A percentile compares a stretch with the other conserved stretches of the same genome.
phyloP scores from a whole-genome alignment of 2,797 vertebrate genomes.

The Hoplostethus mediterraneus region DNA sequence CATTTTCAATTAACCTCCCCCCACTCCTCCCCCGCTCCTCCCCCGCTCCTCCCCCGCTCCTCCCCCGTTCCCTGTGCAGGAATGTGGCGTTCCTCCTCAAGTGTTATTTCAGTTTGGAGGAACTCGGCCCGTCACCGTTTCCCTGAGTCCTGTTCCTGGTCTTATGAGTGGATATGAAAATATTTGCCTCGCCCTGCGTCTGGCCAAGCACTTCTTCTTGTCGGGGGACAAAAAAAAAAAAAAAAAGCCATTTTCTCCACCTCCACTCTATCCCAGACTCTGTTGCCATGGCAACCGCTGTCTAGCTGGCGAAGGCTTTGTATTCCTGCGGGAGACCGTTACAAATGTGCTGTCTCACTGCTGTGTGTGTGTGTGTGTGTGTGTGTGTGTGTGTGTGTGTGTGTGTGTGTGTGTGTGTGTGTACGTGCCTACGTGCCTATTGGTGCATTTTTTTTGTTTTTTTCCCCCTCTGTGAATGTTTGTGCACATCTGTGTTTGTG shows the following conservation, averaged over 20 bases:
- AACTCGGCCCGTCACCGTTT: conserved; percentile 4
- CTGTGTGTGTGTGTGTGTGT: conserved; percentile 29
- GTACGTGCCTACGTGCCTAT: background rate
- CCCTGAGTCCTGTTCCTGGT: background rate
- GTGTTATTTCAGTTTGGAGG: conserved; percentile 23
- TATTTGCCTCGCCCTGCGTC: conserved; percentile 42
- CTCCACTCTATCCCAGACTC: conserved; percentile 33
- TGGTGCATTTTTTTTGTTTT: background rate
- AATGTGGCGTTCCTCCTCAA: conserved; percentile 34
- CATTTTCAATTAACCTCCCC: background rate
- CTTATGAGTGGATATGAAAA: conserved; percentile 44
- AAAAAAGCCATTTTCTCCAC: conserved; percentile 54
- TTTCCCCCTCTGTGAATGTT: conserved; percentile 6
- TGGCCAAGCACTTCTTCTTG: conserved; percentile 27
- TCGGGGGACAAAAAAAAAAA: no score
- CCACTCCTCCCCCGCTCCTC: conserved; percentile 20
- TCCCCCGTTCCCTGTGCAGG: conserved; percentile 34
- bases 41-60: conserved; percentile 21
- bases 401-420: background rate
- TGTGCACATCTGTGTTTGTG: conserved; percentile 54
- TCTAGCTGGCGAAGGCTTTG: conserved; percentile 66
- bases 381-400: conserved; percentile 13
- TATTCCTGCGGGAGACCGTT: conserved; percentile 53
- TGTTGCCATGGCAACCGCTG: conserved; percentile 75
- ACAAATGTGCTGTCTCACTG: conserved; percentile 60